A percentile compares a stretch with the other conserved stretches of the same genome.
phyloP scores from a whole-genome alignment of 2,888 invertebrate species.

The Lasioglossum calceatum region DNA sequence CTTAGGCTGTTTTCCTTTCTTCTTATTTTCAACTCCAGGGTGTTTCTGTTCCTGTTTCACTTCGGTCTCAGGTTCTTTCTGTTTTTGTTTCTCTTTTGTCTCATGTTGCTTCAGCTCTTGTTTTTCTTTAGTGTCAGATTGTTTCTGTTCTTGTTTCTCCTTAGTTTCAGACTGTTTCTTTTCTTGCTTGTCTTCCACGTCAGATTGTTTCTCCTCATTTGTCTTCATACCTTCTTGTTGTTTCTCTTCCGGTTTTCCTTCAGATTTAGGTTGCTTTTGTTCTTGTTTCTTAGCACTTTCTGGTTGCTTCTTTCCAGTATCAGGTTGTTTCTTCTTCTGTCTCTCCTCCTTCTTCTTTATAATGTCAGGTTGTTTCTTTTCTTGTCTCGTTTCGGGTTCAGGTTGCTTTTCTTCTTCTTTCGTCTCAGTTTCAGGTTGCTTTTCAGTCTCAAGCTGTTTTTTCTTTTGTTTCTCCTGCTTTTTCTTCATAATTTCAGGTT shows the following conservation, averaged over 20 bases:
- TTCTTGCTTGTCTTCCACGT: neutral
- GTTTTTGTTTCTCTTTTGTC: neutral
- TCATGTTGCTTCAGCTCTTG: neutral
- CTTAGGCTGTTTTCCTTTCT: neutral
- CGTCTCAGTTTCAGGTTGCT: neutral
- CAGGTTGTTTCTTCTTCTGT: neutral
- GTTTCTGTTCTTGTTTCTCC: neutral
- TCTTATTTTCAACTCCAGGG: neutral
- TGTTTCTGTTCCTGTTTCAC: neutral
- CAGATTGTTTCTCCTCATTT: conserved; percentile 10
- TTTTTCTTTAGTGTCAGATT: neutral
- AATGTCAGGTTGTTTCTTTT: neutral
- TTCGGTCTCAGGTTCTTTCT: neutral
- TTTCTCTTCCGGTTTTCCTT: neutral
- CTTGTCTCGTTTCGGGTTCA: neutral
- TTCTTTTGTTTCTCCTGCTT: conserved; percentile 9
- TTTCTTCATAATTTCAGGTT: neutral
- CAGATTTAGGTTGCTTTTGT: neutral
- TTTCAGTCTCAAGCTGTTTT: neutral
- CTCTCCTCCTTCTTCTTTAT: neutral
- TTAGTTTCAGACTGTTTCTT: neutral
- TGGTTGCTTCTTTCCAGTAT: neutral
- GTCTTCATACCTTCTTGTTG: neutral
- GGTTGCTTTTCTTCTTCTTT: neutral
- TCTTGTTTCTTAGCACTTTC: neutral